Conservation (phyloP, 2,888 invertebrate genomes). For the Amaurobius ferox region DNA sequence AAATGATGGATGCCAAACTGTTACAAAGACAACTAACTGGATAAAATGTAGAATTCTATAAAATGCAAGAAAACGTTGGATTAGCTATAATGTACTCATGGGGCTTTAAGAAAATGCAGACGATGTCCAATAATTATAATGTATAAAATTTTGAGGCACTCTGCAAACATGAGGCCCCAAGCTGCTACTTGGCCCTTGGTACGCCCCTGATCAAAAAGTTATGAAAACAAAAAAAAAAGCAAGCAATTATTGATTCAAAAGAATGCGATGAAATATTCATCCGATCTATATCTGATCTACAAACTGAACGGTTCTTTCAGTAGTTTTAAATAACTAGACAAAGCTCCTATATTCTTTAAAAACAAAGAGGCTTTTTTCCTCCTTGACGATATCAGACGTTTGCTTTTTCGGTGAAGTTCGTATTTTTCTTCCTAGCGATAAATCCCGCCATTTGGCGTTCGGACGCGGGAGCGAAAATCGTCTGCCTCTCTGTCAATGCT, state of each 20-base stretch:
- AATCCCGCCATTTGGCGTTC: not conserved
- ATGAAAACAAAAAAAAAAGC: too few relatives aligned
- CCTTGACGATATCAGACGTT: not conserved
- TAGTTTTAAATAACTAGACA: not conserved
- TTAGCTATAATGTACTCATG: too few relatives aligned
- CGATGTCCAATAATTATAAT: too few relatives aligned
- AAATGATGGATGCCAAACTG: too few relatives aligned
- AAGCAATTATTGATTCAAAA: not conserved
- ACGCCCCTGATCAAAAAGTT: too few relatives aligned
- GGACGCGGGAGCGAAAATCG: not conserved
- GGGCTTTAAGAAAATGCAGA: too few relatives aligned
- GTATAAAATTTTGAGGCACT: too few relatives aligned
- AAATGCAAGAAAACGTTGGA: too few relatives aligned
- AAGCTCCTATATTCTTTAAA: not conserved
- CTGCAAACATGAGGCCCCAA: too few relatives aligned
- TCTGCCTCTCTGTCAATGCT: not conserved
- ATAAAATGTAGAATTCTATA: too few relatives aligned
- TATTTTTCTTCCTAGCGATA: not conserved
- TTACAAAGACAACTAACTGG: too few relatives aligned
- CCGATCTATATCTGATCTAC: not conserved
- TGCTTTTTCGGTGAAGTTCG: not conserved
- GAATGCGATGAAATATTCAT: not conserved
- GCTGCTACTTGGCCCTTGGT: too few relatives aligned
- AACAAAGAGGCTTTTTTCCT: not conserved
- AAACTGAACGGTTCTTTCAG: not conserved